Base-by-base conservation (phyloP, 2,113 vertebrate genomes). In the Hippopotamus amphibius region DNA sequence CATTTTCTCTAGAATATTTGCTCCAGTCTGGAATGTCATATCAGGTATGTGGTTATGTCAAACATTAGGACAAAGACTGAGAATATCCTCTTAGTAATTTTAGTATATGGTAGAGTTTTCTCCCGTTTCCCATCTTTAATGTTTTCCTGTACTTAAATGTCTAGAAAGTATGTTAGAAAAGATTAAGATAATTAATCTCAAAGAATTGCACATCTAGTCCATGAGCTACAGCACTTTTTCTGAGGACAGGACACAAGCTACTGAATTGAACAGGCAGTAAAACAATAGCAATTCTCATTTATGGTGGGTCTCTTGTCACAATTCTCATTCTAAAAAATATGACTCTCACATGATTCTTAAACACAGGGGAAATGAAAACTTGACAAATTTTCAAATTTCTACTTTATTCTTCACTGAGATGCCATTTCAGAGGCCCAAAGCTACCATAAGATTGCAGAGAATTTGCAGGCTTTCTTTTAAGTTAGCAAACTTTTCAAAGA, bases 401-500 rank as follows among this genome's bases (percentile, higher is more conserved):
- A 26, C 57, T 94, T 93, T 50, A 50, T 87, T 85, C 33, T 79
- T 37, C 53, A 28, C 33, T 55, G 21, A 76, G 37, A 82, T 16
- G 66, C 14, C 55, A 72, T 88, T 95, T 90, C 26, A 61, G 59
- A 95, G 12, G 12, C 66, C 55, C 43, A 89, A 65, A 7, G 5
- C 9, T 24, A 89, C 30, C 30, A n/a, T 28, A 90, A 79, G 9
- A 85, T 53, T 43, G 37, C 26, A 77, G 66, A 59, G 12, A 85
- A 87, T 61, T 50, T 53, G 3, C 24, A 61, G 1, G 1, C 69
- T 19, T 68, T 68, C 84, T 84, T 96, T 86, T 82, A 83, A 90
- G 76, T 93, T 80, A 84, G 28, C 37, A 72, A 72, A 63, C 88
- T 82, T 71, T 91, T 61, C 28, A 50, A 55, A 94, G 57, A 89